phyloP scores from a whole-genome alignment of 2,113 vertebrate genomes.

The Cryptotis parvus region DNA sequence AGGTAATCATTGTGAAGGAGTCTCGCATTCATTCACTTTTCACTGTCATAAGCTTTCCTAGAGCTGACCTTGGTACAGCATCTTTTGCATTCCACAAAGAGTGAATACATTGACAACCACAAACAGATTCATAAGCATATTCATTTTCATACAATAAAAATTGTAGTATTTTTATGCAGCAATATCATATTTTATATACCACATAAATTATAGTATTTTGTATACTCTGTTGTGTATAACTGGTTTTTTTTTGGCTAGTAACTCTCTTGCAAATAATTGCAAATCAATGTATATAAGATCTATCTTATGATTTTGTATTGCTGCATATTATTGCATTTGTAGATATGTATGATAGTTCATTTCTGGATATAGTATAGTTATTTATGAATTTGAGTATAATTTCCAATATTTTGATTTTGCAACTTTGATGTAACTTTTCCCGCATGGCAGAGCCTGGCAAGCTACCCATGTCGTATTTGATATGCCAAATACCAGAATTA shows the following conservation, averaged over 20 bases:
- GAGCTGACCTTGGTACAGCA: neutral
- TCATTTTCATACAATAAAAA: neutral
- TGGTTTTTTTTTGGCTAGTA: neutral
- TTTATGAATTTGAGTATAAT: neutral
- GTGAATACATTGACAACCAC: neutral
- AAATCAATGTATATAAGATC: neutral
- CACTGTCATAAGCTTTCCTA: neutral
- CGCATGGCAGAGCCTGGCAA: too few relatives aligned
- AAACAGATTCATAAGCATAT: neutral
- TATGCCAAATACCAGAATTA: too few relatives aligned
- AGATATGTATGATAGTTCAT: neutral
- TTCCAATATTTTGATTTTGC: conserved; percentile 35
- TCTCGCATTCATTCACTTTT: neutral
- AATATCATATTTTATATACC: neutral
- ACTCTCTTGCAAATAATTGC: neutral
- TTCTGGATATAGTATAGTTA: neutral
- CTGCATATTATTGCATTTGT: neutral
- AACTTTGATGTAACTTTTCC: conserved; percentile 33
- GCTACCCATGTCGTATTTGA: too few relatives aligned
- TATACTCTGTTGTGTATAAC: neutral
- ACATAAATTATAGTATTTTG: neutral
- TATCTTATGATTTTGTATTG: conserved; percentile 31
- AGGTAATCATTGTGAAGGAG: neutral
- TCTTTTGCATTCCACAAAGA: neutral
- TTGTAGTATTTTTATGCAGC: neutral